Conservation (phyloP, 2,797 vertebrate genomes). For the Chromobotia macracanthus region DNA sequence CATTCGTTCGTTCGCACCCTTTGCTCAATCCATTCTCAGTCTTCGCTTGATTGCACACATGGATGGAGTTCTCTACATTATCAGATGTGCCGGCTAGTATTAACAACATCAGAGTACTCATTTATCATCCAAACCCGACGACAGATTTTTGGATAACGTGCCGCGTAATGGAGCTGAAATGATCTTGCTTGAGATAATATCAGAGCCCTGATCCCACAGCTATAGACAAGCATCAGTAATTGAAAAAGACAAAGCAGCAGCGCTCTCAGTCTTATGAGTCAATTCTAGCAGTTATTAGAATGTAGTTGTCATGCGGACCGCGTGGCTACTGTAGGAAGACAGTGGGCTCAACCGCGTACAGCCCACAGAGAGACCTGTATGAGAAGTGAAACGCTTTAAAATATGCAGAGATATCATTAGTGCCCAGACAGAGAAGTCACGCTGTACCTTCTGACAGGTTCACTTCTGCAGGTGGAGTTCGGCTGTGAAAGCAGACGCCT, state of each 20-base stretch:
- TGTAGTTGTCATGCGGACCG: constrained; percentile 46
- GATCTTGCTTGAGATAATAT: constrained; percentile 58
- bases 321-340: constrained; percentile 12
- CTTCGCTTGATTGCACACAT: constrained; percentile 31
- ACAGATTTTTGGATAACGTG: constrained; percentile 53
- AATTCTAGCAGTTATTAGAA: constrained; percentile 34
- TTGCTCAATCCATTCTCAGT: constrained; percentile 24
- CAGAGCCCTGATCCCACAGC: constrained; percentile 55
- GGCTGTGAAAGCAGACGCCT: constrained; percentile 8
- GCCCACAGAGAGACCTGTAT: constrained; percentile 26
- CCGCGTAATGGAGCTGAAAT: constrained; percentile 51
- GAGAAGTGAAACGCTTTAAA: constrained; percentile 52
- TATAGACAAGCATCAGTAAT: constrained; percentile 58
- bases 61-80: constrained; percentile 39
- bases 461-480: constrained; percentile 29
- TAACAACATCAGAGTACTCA: constrained; percentile 41
- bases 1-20: constrained; percentile 32
- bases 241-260: constrained; percentile 58
- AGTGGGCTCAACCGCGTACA: neutral
- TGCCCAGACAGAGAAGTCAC: constrained; percentile 30
- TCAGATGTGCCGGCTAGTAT: constrained; percentile 40
- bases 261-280: constrained; percentile 37
- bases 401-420: constrained; percentile 59
- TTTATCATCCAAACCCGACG: constrained; percentile 47
- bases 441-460: constrained; percentile 45